Evolutionary conservation across 2,888 invertebrate genomes (phyloP).

Genomic region (Frankliniella fusca): DNA sequence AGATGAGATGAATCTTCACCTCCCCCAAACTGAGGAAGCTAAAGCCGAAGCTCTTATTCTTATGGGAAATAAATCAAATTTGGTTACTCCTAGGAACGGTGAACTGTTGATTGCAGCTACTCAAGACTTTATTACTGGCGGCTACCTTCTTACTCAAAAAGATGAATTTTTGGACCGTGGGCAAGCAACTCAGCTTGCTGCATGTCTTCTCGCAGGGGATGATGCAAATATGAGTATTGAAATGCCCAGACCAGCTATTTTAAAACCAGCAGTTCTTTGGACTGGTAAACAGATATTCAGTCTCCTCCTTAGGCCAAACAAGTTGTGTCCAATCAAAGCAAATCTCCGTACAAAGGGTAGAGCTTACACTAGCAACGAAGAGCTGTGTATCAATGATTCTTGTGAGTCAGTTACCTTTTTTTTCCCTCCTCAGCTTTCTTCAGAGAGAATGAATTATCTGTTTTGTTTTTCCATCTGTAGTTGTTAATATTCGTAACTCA

Average conservation of each 20-base stretch:
- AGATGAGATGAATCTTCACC: conserved; percentile 98
- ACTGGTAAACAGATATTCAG: conserved; percentile 95
- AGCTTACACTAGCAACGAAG: conserved; percentile 76
- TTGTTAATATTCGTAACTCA: conserved; percentile 88
- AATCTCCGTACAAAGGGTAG: conserved; percentile 90
- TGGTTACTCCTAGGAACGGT: conserved; percentile 96
- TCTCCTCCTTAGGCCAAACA: conserved; percentile 82
- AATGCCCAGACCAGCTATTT: conserved; percentile 85
- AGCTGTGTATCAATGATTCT: conserved; percentile 88
- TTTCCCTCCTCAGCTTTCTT: conserved; percentile 29
- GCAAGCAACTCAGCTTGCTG: conserved; percentile 76
- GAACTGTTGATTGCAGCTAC: conserved; percentile 97
- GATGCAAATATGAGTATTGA: conserved; percentile 70
- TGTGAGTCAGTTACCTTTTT: conserved; percentile 52
- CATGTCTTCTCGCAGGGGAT: conserved; percentile 71
- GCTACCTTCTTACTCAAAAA: conserved; percentile 89
- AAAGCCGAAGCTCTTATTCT: conserved; percentile 92
- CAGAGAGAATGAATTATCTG: background rate
- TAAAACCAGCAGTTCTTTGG: conserved; percentile 87
- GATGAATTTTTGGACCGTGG: conserved; percentile 82
- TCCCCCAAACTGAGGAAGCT: conserved; percentile 98
- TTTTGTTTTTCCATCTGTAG: conserved; percentile 48
- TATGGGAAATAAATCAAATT: conserved; percentile 97
- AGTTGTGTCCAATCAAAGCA: conserved; percentile 68
- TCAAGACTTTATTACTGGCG: conserved; percentile 97